A percentile compares a stretch with the other conserved stretches of the same genome.
Conservation (phyloP, 2,888 invertebrate species). For the Fabriciana adippe region DNA sequence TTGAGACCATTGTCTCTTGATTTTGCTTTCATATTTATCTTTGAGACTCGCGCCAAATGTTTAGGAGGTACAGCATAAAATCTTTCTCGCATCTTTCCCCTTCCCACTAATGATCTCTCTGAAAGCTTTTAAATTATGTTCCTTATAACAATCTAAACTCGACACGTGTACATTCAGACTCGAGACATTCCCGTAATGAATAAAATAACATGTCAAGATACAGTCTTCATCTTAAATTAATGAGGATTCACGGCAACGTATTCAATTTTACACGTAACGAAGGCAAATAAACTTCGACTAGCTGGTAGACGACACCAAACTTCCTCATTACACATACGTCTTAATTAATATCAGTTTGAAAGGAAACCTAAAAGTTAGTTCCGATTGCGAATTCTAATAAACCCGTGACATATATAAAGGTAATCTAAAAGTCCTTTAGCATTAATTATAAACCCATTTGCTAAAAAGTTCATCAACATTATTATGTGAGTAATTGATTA, state of each 20-base stretch:
- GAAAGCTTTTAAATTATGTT: constrained; percentile 77
- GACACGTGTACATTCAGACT: constrained; percentile 66
- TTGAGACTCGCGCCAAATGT: constrained; percentile 28
- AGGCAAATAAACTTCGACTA: constrained; percentile 70
- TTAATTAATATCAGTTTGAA: constrained; percentile 75
- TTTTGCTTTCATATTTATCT: constrained; percentile 13
- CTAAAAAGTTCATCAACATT: constrained; percentile 62
- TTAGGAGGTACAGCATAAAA: constrained; percentile 36
- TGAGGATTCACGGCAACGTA: constrained; percentile 74
- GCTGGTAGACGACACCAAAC: constrained; percentile 48
- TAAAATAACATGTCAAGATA: constrained; percentile 80
- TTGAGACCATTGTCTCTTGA: background rate
- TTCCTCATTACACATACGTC: constrained; percentile 55
- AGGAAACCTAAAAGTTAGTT: constrained; percentile 73
- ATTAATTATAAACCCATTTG: constrained; percentile 53
- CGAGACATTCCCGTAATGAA: constrained; percentile 73
- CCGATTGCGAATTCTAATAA: constrained; percentile 64
- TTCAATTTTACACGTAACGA: constrained; percentile 78
- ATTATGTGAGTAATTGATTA: constrained; percentile 12
- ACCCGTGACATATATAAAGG: constrained; percentile 51
- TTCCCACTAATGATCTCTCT: constrained; percentile 68
- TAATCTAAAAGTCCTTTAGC: constrained; percentile 59
- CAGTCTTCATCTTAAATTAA: constrained; percentile 79
- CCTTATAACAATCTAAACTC: constrained; percentile 74
- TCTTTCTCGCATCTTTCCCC: constrained; percentile 46